Conservation (phyloP, 2,888 invertebrate species). For the Phaonia tiefii region DNA sequence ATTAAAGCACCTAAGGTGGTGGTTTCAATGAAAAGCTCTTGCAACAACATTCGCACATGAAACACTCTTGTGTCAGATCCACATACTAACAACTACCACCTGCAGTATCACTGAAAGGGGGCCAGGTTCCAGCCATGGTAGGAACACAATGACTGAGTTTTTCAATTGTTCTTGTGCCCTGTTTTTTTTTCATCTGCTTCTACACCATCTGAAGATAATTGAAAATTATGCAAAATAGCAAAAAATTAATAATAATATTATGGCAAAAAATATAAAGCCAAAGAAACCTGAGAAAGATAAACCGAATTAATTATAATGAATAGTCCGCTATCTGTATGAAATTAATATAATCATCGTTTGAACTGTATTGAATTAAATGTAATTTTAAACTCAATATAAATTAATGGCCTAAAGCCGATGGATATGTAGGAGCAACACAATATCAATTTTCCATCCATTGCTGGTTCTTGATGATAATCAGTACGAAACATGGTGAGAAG, state of each 20-base stretch:
- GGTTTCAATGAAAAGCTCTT: neutral
- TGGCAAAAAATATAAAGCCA: conserved; percentile 20
- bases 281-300: conserved; percentile 37
- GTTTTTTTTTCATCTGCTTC: neutral
- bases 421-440: no score
- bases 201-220: conserved; percentile 34
- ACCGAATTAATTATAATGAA: conserved; percentile 50
- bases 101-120: neutral
- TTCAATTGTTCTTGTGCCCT: neutral
- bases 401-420: conserved; percentile 17
- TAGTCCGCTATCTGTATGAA: conserved; percentile 23
- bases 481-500: no score
- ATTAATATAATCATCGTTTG: conserved; percentile 37
- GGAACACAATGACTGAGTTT: neutral
- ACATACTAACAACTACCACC: neutral
- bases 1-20: conserved; percentile 50
- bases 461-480: no score
- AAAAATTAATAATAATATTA: conserved; percentile 11
- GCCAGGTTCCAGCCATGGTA: neutral
- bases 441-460: no score
- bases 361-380: conserved; percentile 49
- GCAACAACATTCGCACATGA: neutral
- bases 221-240: conserved; percentile 56
- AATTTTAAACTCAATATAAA: conserved; percentile 44
- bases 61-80: no score